Evolutionary conservation across 2,797 vertebrate species (phyloP), one percentile per base, ranked within the genome.

Genomic region (Gymnodraco acuticeps): DNA sequence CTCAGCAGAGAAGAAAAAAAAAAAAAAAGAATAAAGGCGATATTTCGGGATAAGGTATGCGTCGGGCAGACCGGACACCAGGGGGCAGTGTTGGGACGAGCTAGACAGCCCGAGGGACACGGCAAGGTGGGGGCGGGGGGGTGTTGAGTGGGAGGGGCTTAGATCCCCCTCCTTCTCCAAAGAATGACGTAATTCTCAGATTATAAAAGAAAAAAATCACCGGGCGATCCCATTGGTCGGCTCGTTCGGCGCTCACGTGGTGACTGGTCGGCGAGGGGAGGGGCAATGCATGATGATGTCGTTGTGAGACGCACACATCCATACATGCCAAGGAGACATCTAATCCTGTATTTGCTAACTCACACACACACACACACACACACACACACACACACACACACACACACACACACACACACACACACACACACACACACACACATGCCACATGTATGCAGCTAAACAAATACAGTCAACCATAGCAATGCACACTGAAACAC

Each of bases 391-490:
- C 27, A 73, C 38, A 70, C 51, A n/a, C 19, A 64, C n/a, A 55
- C 53, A 55, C 52, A 59, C 67, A 68, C 71, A 13, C 11, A 59
- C 67, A 68, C 71, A 13, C 11, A 43, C 42, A 42, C 6, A 42
- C 7, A 42, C 3, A 17, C 14, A 17, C 46, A 48, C 46, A 48
- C 6, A 48, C 46, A 48, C 15, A 48, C 15, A 17, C 3, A 27
- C 67, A 52, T 16, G 16, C 54, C 63, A 64, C 74, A 60, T 64
- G 48, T 66, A 63, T 70, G 61, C 14, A 68, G 47, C 54, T 68
- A 65, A 63, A 64, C 55, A 89, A 68, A 80, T 47, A 80, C 74
- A 78, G 63, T 95, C 94, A 96, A 96, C 95, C 95, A 93, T 95
- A 94, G 94, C 96, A 95, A 94, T 93, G 94, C 95, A 95, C 51